Percentiles rank a stretch among this genome's conserved stretches.
Evolutionary conservation across 53 echinoderm and acorn worm species (phyloP).

Genomic region (Echinarachnius parma): DNA sequence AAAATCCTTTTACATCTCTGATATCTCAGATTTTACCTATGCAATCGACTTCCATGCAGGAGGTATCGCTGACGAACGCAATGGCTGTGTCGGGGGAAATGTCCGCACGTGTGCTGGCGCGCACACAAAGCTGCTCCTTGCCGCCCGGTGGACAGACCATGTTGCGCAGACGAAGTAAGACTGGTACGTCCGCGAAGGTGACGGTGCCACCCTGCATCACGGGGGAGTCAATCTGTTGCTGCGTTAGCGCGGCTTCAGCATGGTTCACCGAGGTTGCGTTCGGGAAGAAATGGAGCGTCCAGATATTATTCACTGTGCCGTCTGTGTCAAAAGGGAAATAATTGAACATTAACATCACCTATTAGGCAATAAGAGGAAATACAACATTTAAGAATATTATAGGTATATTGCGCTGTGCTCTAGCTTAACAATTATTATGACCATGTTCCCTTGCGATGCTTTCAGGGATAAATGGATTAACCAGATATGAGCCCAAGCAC

Average conservation of each 20-base stretch:
- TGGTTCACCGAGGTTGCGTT: background rate
- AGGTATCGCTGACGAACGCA: background rate
- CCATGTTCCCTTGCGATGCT: too few relatives aligned
- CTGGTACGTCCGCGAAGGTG: background rate
- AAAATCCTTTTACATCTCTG: too few relatives aligned
- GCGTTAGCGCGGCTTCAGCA: background rate
- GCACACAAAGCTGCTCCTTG: slow-evolving; percentile 18
- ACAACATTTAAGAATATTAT: too few relatives aligned
- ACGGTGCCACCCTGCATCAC: background rate
- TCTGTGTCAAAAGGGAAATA: too few relatives aligned
- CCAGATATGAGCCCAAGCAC: too few relatives aligned
- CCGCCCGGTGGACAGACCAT: slow-evolving; percentile 12
- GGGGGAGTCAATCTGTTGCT: background rate
- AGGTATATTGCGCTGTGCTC: too few relatives aligned
- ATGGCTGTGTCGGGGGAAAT: background rate
- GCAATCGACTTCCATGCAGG: slow-evolving; percentile 15
- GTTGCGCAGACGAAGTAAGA: background rate
- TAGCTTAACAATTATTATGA: too few relatives aligned
- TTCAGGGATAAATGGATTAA: too few relatives aligned
- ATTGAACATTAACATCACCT: too few relatives aligned
- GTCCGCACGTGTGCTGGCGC: background rate
- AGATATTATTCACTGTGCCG: slow-evolving; percentile 16
- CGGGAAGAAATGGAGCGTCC: slow-evolving; percentile 14
- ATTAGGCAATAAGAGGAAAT: too few relatives aligned
- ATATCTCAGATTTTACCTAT: slow-evolving; percentile 25